phyloP scores from a whole-genome alignment of 2,113 vertebrate genomes.

The Uria aalge region DNA sequence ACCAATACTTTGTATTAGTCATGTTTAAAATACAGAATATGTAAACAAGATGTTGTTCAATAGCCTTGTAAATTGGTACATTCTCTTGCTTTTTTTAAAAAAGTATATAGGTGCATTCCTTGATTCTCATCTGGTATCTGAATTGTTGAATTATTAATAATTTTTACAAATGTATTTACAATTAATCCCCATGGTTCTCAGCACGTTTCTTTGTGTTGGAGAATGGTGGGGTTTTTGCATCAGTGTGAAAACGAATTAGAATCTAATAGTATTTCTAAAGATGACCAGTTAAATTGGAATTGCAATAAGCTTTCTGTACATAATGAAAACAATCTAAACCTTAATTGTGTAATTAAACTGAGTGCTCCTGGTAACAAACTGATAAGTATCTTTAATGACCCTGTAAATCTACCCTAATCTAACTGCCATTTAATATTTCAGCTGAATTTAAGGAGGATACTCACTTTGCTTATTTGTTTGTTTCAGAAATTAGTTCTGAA shows the following conservation, averaged over 20 bases:
- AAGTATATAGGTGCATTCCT: not conserved
- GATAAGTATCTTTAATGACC: conserved; percentile 37
- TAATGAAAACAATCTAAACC: conserved; percentile 47
- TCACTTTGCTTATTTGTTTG: not conserved
- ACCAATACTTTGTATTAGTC: not conserved
- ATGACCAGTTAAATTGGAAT: conserved; percentile 19
- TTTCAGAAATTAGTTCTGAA: not conserved
- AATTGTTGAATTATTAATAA: not conserved
- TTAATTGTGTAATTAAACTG: conserved; percentile 61
- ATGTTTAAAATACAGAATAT: not conserved
- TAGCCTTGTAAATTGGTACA: not conserved
- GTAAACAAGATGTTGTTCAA: not conserved
- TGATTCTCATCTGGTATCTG: not conserved
- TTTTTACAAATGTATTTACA: not conserved
- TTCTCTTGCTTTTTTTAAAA: not conserved
- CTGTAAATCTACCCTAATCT: conserved; percentile 43
- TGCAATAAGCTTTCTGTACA: not conserved
- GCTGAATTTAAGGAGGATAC: not conserved
- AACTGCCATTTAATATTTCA: conserved; percentile 20
- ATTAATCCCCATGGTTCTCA: not conserved
- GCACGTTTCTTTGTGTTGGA: not conserved
- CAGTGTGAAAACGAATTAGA: not conserved
- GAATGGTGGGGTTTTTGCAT: not conserved
- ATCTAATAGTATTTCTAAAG: not conserved
- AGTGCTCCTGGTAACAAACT: conserved; percentile 32